Evolutionary conservation across 2,797 vertebrate genomes (phyloP).

Genomic region (Sebastes diaconus): DNA sequence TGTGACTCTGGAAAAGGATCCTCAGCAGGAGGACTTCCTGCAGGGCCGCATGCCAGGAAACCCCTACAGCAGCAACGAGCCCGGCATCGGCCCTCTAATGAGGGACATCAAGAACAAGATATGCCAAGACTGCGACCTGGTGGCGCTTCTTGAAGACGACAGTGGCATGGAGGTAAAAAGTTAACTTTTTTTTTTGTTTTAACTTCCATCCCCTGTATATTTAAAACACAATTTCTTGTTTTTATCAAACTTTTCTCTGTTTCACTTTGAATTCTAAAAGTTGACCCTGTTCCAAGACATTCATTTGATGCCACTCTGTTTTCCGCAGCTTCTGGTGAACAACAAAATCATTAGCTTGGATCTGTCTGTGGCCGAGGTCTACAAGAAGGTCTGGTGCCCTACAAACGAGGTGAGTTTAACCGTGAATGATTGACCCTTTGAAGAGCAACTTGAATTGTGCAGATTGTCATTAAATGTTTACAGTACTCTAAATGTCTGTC

Average conservation of each 20-base stretch:
- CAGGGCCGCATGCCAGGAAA: conserved; percentile 99
- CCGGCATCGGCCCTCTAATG: conserved; percentile 97
- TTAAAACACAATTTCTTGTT: not conserved
- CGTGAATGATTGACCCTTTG: not conserved
- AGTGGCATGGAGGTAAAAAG: conserved; percentile 96
- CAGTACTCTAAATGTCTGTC: not conserved
- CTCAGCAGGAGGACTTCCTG: conserved; percentile 98
- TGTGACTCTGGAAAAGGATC: conserved; percentile 97
- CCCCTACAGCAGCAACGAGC: conserved; percentile 98
- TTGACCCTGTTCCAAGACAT: not conserved
- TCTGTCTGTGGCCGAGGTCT: conserved; percentile 95
- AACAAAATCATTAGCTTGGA: conserved; percentile 99
- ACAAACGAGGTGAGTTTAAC: conserved; percentile 90
- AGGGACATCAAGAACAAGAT: conserved; percentile 99
- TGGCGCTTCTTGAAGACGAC: conserved; percentile 97
- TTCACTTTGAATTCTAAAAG: not conserved
- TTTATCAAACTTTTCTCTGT: not conserved
- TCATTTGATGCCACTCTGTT: not conserved
- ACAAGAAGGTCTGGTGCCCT: conserved; percentile 99
- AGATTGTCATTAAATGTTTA: not conserved
- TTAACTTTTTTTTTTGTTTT: not conserved
- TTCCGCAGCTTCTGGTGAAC: conserved; percentile 92
- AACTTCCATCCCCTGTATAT: not conserved
- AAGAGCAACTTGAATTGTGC: not conserved
- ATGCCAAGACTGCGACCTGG: conserved; percentile 99